Evolutionary conservation across 2,888 invertebrate genomes (phyloP).

Genomic region (Margaritifera margaritifera): DNA sequence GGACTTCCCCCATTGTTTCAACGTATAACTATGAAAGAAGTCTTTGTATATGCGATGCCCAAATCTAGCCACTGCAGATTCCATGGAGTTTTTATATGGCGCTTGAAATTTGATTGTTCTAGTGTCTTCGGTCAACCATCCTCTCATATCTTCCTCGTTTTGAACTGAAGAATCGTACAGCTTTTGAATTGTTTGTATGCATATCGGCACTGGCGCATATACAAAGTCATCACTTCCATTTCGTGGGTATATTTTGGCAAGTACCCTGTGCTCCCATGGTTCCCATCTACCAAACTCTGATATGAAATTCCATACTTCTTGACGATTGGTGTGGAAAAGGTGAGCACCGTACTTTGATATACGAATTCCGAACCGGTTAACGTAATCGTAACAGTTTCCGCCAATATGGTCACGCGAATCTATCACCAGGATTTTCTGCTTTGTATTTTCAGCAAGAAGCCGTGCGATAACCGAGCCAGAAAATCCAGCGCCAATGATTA

Average conservation of each 20-base stretch:
- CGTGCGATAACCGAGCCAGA: slow-evolving; percentile 10
- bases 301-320: slow-evolving; percentile 8
- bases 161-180: slow-evolving; percentile 5
- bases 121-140: not conserved
- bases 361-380: slow-evolving; percentile 9
- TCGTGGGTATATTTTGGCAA: not conserved
- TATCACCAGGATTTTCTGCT: slow-evolving; percentile 6
- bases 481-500: slow-evolving; percentile 8
- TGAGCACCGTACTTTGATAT: slow-evolving; percentile 13
- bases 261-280: slow-evolving; percentile 5
- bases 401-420: slow-evolving; percentile 15
- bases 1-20: slow-evolving; percentile 13
- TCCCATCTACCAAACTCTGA: slow-evolving; percentile 7
- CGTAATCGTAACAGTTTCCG: slow-evolving; percentile 14
- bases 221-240: not conserved
- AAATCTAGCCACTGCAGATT: slow-evolving; percentile 7
- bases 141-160: not conserved
- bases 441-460: slow-evolving; percentile 3
- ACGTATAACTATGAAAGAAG: slow-evolving; percentile 11
- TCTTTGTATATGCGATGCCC: slow-evolving; percentile 4
- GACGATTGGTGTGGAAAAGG: slow-evolving; percentile 8
- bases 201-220: slow-evolving; percentile 7
- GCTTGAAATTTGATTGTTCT: not conserved
- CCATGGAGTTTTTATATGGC: not conserved
- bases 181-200: slow-evolving; percentile 8